Conservation (phyloP, 2,888 invertebrate species). For the Neoaliturus tenellus region DNA sequence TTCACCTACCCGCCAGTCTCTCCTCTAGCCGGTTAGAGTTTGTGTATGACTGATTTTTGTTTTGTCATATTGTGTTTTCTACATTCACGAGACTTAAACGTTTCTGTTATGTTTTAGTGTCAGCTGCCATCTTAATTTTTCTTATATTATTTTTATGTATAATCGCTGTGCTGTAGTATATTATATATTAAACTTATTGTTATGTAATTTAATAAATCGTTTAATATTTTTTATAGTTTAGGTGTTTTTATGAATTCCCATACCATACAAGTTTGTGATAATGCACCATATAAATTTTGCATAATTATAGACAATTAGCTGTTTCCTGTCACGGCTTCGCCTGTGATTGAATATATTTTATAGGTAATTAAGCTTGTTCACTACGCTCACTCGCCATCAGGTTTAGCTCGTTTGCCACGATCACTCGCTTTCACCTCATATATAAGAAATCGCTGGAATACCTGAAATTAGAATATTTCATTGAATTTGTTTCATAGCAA, state of each 20-base stretch:
- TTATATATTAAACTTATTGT: conserved; percentile 44
- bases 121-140: conserved; percentile 44
- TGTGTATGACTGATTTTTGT: neutral
- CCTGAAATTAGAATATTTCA: too few relatives aligned
- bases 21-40: neutral
- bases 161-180: conserved; percentile 42
- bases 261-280: too few relatives aligned
- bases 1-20: neutral
- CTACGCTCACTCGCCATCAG: too few relatives aligned
- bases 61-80: neutral
- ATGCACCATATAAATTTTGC: too few relatives aligned
- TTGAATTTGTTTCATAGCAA: too few relatives aligned
- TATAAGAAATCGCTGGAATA: too few relatives aligned
- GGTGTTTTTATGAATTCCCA: conserved; percentile 38
- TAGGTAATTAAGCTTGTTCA: too few relatives aligned
- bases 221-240: conserved; percentile 52
- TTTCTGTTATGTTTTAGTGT: conserved; percentile 22
- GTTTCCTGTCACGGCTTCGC: too few relatives aligned
- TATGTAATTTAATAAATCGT: conserved; percentile 51
- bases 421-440: too few relatives aligned
- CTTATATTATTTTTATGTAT: conserved; percentile 44
- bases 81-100: neutral
- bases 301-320: too few relatives aligned
- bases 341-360: too few relatives aligned
- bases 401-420: too few relatives aligned